Conservation (phyloP, 1,140 invertebrate species). For the Episyrphus balteatus region DNA sequence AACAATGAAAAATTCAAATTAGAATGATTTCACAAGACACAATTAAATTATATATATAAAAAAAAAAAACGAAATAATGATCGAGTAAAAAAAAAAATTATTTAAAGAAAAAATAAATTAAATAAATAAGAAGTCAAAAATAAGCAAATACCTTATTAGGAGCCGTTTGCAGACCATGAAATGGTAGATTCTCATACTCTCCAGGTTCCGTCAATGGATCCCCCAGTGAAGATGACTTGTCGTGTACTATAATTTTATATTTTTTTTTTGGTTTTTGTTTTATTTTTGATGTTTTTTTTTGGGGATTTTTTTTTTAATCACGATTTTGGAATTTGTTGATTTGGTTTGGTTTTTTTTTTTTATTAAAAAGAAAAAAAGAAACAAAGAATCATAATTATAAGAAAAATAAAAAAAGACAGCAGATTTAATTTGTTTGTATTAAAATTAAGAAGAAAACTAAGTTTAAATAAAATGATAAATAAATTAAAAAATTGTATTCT, state of each 20-base stretch:
- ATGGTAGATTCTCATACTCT: slow-evolving; percentile 87
- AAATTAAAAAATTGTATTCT: slow-evolving; percentile 3
- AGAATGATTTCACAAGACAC: background rate
- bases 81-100: too few relatives aligned
- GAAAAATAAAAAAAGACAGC: slow-evolving; percentile 5
- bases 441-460: slow-evolving; percentile 2
- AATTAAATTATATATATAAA: too few relatives aligned
- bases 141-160: slow-evolving; percentile 68
- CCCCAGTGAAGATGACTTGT: slow-evolving; percentile 36
- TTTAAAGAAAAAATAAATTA: slow-evolving; percentile 1
- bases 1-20: background rate
- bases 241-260: slow-evolving; percentile 27
- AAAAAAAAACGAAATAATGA: too few relatives aligned
- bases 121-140: slow-evolving; percentile 4
- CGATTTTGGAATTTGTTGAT: slow-evolving; percentile 6
- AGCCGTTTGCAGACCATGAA: slow-evolving; percentile 81
- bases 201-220: slow-evolving; percentile 45
- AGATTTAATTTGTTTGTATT: slow-evolving; percentile 13
- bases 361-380: background rate
- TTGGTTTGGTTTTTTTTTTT: slow-evolving; percentile 2
- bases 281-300: slow-evolving; percentile 3
- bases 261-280: slow-evolving; percentile 11
- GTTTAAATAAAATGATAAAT: background rate
- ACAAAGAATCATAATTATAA: background rate
- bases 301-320: slow-evolving; percentile 6